Conservation (phyloP, 2,888 invertebrate species). For the Cephonodes hylas region DNA sequence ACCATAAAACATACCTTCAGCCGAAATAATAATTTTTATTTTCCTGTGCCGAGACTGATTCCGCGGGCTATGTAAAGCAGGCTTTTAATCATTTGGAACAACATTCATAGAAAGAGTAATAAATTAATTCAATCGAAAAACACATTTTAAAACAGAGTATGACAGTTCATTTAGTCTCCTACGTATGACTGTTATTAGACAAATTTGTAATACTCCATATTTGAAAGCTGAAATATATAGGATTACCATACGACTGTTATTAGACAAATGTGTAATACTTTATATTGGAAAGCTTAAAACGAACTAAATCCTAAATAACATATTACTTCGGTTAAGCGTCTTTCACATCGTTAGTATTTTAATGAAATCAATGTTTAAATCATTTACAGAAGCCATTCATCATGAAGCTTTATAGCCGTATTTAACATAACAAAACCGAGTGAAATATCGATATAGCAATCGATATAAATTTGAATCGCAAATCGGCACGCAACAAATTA, state of each 20-base stretch:
- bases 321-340: neutral
- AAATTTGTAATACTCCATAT: neutral
- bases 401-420: conserved; percentile 1
- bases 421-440: conserved; percentile 12
- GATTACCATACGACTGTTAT: no score
- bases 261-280: neutral
- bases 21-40: no score
- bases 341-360: neutral
- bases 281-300: neutral
- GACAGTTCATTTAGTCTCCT: no score
- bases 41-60: no score
- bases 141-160: no score
- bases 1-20: no score
- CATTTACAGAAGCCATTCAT: neutral
- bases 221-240: neutral
- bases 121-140: no score
- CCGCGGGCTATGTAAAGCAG: no score
- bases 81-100: no score
- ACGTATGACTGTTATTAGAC: no score
- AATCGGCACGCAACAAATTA: conserved; percentile 9
- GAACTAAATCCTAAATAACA: neutral
- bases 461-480: conserved; percentile 12
- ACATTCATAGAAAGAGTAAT: no score
- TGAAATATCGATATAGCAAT: conserved; percentile 2
- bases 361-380: neutral